phyloP scores from a whole-genome alignment of 2,888 invertebrate genomes.

The Agrotis puta region DNA sequence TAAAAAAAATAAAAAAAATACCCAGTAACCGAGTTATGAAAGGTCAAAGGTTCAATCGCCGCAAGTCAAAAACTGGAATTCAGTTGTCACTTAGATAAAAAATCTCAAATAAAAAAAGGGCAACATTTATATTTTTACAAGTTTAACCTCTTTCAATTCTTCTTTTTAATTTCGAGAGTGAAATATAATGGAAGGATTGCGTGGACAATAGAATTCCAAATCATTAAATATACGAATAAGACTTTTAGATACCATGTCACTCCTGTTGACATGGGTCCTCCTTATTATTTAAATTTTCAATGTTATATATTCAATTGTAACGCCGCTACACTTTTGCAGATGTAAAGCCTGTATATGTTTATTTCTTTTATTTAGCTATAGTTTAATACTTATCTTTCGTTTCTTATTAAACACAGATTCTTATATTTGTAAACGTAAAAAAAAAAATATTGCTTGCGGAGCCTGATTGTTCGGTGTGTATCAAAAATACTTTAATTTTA shows the following conservation, averaged over 20 bases:
- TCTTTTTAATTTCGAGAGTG: slow-evolving; percentile 20
- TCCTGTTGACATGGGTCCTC: slow-evolving; percentile 43
- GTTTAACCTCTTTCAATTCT: slow-evolving; percentile 8
- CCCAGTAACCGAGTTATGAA: too few species aligned
- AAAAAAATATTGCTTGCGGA: too few species aligned
- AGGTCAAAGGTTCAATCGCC: too few species aligned
- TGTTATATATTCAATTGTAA: slow-evolving; percentile 32
- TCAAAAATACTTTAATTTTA: too few species aligned
- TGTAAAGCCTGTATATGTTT: slow-evolving; percentile 18
- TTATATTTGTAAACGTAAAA: too few species aligned
- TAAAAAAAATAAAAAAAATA: too few species aligned
- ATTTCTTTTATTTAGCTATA: too few species aligned
- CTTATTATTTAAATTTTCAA: slow-evolving; percentile 38
- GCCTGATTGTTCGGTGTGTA: too few species aligned
- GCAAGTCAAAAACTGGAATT: too few species aligned
- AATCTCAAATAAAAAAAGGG: neutral
- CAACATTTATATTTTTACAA: neutral
- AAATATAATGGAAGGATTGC: slow-evolving; percentile 11
- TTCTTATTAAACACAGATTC: too few species aligned
- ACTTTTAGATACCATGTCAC: slow-evolving; percentile 38
- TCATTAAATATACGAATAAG: slow-evolving; percentile 41
- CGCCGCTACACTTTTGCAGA: neutral
- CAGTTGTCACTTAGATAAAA: neutral
- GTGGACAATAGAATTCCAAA: slow-evolving; percentile 41
- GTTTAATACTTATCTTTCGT: too few species aligned